Base-by-base conservation (phyloP, 2,797 vertebrate genomes). In the Dipus sagitta region DNA sequence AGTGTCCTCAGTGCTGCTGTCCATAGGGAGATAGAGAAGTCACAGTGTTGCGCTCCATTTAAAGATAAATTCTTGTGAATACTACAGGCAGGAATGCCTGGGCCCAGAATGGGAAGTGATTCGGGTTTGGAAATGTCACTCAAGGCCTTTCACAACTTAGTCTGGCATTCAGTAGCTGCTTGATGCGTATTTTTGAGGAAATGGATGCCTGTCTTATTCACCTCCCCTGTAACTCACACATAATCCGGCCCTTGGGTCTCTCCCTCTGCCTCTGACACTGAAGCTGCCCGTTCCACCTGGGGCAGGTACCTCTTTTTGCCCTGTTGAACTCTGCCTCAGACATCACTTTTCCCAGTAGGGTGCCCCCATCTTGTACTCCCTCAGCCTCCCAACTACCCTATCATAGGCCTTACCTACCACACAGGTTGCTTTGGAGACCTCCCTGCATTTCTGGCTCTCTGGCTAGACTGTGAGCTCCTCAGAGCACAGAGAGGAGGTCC, bases 11-110 rank as follows among this genome's bases (percentile, higher is more conserved):
- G 9, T 1, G 26, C 8, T 75, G 75, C 77, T 68, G 38, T 79
- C 86, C 54, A 64, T 7, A 32, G 42, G 67, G 75, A 87, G n/a
- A 93, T 17, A 3, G 75, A 91, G 62, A 87, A 72, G 38, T 38
- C 92, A 91, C 3, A 34, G 64, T 34, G 58, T 93, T 52, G 32
- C 92, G 89, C 86, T 94, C 54, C 65, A 95, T 83, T 92, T 90
- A 86, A 84, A 88, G 93, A 88, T 52, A 91, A 94, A 82, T 83
- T 84, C 65, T 79, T 75, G 62, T 68, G 65, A 90, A 77, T 88
- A 34, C 76, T 67, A 75, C 0, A 26, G 71, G 6, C 81, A 81
- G n/a, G 47, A 8, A 52, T 52, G 65, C 47, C 26, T 82, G 90
- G 74, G 32, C 8, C 89, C 32, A 84, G 74, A 81, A 96, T 92